Evolutionary conservation across 2,888 invertebrate genomes (phyloP).

Genomic region (Volucella inanis): DNA sequence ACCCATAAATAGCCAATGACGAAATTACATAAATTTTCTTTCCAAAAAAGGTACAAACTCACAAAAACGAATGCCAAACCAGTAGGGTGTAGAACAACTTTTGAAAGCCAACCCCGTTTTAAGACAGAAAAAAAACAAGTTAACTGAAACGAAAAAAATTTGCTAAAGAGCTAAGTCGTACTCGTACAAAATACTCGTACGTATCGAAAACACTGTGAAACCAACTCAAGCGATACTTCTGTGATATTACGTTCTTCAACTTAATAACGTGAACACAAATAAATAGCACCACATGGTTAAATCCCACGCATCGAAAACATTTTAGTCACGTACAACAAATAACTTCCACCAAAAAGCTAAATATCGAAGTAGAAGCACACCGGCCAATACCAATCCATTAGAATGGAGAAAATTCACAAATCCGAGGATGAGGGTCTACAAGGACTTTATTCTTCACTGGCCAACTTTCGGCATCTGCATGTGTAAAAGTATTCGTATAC

Average conservation of each 20-base stretch:
- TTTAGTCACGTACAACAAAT: conserved; percentile 71
- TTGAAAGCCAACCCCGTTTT: background rate
- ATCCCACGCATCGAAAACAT: conserved; percentile 34
- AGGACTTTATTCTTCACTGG: conserved; percentile 30
- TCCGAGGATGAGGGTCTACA: conserved; percentile 43
- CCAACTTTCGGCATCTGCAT: conserved; percentile 12
- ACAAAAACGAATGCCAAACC: background rate
- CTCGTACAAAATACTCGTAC: conserved; percentile 2
- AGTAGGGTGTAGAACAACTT: no score
- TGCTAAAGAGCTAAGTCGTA: background rate
- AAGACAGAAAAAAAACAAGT: conserved; percentile 37
- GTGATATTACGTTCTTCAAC: conserved; percentile 70
- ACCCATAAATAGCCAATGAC: conserved; percentile 64
- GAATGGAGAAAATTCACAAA: conserved; percentile 30
- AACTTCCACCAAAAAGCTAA: conserved; percentile 66
- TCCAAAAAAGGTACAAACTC: conserved; percentile 13
- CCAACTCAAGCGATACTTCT: conserved; percentile 60
- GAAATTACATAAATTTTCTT: conserved; percentile 62
- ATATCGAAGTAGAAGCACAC: conserved; percentile 62
- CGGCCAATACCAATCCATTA: conserved; percentile 33
- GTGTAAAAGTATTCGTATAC: background rate
- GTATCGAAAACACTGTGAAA: conserved; percentile 25
- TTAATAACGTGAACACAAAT: conserved; percentile 62
- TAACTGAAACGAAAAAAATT: conserved; percentile 9
- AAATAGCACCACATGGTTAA: conserved; percentile 27